Conservation (phyloP, 2,113 vertebrate genomes). For the Cyprinus carpio region DNA sequence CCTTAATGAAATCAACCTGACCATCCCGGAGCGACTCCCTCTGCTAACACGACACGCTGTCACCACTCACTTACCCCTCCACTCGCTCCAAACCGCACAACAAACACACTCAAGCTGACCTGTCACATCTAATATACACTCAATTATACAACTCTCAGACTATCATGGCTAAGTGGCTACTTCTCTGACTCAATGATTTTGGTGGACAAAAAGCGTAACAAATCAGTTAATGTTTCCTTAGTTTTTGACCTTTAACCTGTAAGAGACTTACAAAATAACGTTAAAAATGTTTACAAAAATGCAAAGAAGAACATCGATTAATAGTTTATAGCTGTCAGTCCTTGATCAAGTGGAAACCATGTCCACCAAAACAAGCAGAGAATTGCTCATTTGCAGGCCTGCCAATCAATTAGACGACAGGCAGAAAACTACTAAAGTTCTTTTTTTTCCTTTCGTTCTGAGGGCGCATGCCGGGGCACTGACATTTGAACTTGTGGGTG, state of each 20-base stretch:
- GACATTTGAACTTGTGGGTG: conserved; percentile 64
- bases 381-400: conserved; percentile 56
- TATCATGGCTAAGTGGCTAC: conserved; percentile 19
- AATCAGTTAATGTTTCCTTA: not conserved
- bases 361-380: conserved; percentile 53
- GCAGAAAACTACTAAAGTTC: conserved; percentile 49
- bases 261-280: not conserved
- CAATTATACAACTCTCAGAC: not conserved
- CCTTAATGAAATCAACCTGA: conserved; percentile 82
- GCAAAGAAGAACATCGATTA: not conserved
- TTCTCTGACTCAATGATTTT: not conserved
- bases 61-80: conserved; percentile 35
- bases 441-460: conserved; percentile 60
- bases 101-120: conserved; percentile 17
- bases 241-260: not conserved
- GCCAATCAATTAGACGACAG: conserved; percentile 57
- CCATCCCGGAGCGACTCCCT: conserved; percentile 52
- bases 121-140: conserved; percentile 32
- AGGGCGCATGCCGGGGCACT: conserved; percentile 58
- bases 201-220: not conserved
- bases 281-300: not conserved
- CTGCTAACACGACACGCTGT: conserved; percentile 59
- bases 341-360: not conserved
- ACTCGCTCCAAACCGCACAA: conserved; percentile 2
- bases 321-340: not conserved